Percentiles rank a stretch among this genome's conserved stretches.
Evolutionary conservation across 2,113 vertebrate species (phyloP).

Genomic region (Ceyx melanurus): DNA sequence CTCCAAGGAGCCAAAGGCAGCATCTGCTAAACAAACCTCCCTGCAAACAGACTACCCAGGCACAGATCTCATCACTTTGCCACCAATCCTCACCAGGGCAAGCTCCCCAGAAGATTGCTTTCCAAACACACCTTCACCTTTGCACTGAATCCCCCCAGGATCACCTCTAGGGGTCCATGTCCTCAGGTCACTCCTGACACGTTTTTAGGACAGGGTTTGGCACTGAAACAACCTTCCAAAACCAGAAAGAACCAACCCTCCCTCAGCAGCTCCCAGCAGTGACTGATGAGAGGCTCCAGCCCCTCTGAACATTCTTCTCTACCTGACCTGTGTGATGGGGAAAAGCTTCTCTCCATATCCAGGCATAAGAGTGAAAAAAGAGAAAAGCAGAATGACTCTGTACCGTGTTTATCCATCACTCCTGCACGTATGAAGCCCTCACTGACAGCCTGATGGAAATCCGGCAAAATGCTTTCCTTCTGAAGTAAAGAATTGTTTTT

Average conservation of each 20-base stretch:
- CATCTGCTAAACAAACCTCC: neutral
- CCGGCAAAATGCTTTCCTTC: neutral
- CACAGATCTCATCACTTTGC: neutral
- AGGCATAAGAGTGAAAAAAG: neutral
- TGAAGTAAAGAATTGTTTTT: neutral
- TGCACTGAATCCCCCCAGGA: neutral
- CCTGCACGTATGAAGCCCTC: neutral
- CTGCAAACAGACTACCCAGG: neutral
- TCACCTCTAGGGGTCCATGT: neutral
- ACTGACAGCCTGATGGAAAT: neutral
- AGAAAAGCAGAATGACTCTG: neutral
- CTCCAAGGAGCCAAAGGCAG: neutral
- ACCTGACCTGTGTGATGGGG: neutral
- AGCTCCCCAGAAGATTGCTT: neutral
- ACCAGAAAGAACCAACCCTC: neutral
- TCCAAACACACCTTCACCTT: neutral
- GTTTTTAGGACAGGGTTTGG: neutral
- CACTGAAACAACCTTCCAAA: neutral
- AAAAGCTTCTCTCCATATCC: neutral
- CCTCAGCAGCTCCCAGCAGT: neutral
- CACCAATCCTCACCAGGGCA: neutral
- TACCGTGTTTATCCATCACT: neutral
- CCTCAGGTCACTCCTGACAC: neutral
- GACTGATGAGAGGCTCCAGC: neutral
- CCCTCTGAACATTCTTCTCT: neutral